These are phyloP conservation scores for Todus mexicanus DNA, from an alignment of 2,797 vertebrate species.

Conservation along the genomic window DNA sequence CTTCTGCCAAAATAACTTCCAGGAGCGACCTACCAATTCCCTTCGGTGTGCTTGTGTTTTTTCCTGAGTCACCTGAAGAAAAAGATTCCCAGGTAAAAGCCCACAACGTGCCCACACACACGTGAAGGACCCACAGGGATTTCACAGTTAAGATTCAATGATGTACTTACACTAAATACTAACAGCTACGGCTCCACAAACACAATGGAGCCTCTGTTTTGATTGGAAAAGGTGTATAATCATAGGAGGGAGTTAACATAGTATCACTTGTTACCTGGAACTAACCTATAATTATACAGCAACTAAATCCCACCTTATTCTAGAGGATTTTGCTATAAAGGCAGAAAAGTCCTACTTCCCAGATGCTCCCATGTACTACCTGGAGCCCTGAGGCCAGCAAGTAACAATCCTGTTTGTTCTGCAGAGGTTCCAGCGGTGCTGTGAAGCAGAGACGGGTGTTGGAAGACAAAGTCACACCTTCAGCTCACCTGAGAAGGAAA, in stretches of 20 bases:
- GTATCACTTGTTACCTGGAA: background rate
- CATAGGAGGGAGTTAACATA: background rate
- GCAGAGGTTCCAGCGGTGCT: background rate
- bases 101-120: fast-evolving
- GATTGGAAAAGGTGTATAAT: background rate
- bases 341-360: background rate
- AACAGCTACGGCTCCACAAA: background rate
- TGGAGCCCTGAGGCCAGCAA: background rate
- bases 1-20: background rate
- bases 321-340: background rate
- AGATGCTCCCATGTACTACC: fast-evolving
- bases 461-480: background rate
- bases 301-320: background rate
- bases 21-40: background rate
- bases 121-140: background rate
- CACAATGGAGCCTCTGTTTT: fast-evolving
- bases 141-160: fast-evolving
- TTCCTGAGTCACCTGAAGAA: background rate
- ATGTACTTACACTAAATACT: background rate
- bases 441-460: background rate
- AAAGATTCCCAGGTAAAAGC: background rate
- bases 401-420: background rate
- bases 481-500: background rate
- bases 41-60: background rate
- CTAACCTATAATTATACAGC: background rate